phyloP scores from a whole-genome alignment of 2,797 vertebrate species.

The Diceros bicornis region DNA sequence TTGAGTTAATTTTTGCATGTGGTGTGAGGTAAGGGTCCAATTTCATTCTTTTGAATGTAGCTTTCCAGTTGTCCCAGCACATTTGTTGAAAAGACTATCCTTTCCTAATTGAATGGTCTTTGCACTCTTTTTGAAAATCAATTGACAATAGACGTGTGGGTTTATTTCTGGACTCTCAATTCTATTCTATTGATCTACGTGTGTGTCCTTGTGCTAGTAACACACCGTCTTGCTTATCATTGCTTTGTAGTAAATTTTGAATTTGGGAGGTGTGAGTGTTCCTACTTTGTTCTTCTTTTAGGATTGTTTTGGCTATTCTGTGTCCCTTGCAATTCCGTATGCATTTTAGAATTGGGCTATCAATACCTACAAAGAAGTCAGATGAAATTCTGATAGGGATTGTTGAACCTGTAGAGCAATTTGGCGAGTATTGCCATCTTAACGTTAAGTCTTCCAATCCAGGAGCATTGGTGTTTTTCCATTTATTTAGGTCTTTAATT shows the following conservation, averaged over 20 bases:
- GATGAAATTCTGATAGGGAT: neutral
- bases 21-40: neutral
- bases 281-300: neutral
- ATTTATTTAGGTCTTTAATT: neutral
- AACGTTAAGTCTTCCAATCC: neutral
- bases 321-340: neutral
- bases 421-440: neutral
- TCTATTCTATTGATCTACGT: neutral
- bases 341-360: neutral
- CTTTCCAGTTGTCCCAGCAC: neutral
- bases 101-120: neutral
- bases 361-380: neutral
- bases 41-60: neutral
- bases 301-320: neutral
- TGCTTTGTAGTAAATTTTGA: conserved; percentile 12
- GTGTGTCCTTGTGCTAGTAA: neutral
- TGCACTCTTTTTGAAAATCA: neutral
- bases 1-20: neutral
- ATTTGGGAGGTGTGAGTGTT: neutral
- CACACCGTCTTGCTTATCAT: neutral
- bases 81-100: neutral
- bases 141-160: neutral
- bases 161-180: neutral
- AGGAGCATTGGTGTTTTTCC: neutral
- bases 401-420: neutral